phyloP scores from a whole-genome alignment of 2,888 invertebrate species.

The Hymenopus coronatus region DNA sequence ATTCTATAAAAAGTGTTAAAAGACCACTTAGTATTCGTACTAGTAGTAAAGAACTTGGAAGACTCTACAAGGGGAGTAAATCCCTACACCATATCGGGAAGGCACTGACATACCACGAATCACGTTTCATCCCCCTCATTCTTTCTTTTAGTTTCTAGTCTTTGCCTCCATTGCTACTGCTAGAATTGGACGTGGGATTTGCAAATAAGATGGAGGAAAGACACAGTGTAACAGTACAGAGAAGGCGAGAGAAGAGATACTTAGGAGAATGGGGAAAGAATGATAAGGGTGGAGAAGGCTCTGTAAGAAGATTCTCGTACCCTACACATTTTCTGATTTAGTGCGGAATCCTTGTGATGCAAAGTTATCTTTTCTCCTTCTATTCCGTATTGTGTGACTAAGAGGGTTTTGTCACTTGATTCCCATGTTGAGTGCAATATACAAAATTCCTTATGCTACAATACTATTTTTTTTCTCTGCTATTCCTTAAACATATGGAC shows the following conservation, averaged over 20 bases:
- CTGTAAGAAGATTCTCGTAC: neutral
- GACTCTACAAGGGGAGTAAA: neutral
- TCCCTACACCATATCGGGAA: neutral
- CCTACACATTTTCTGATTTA: constrained; percentile 2
- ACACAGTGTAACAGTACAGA: constrained; percentile 2
- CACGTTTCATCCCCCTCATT: neutral
- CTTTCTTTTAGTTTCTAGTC: neutral
- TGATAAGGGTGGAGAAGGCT: neutral
- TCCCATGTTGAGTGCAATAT: neutral
- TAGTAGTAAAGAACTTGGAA: neutral
- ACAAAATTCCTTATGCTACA: neutral
- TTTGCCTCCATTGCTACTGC: neutral
- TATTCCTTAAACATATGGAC: neutral
- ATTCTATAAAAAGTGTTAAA: no score
- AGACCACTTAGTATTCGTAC: no score
- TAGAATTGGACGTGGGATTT: neutral
- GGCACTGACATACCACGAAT: neutral
- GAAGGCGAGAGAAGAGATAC: neutral
- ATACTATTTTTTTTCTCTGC: neutral
- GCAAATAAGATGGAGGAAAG: constrained; percentile 19
- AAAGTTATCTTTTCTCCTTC: neutral
- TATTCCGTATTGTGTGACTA: neutral
- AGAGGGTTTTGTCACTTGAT: constrained; percentile 1
- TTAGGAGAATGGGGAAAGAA: neutral
- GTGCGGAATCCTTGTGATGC: neutral